A percentile compares a stretch with the other conserved stretches of the same genome.
Conservation (phyloP, 2,797 vertebrate genomes). For the Simalia tracyae region DNA sequence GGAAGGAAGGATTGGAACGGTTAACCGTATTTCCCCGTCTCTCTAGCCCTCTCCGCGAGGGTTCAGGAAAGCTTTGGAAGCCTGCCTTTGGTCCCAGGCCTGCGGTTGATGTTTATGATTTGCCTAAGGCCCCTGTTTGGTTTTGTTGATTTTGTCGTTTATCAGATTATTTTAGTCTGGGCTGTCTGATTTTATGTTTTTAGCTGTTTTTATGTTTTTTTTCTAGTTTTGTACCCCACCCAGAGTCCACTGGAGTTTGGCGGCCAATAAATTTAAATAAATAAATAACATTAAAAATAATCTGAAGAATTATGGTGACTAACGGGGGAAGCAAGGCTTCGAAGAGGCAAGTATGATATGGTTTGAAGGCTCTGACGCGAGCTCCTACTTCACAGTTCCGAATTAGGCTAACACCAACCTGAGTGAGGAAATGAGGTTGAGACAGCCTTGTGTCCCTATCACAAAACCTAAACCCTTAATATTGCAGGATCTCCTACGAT, state of each 20-base stretch:
- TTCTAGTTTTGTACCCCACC: not conserved
- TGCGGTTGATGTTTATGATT: not conserved
- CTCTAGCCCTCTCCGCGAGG: not conserved
- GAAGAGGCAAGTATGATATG: not conserved
- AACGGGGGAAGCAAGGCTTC: not conserved
- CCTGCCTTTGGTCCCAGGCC: not conserved
- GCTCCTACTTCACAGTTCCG: not conserved
- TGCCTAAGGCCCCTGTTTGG: not conserved
- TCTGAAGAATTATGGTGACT: not conserved
- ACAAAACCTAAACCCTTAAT: not conserved
- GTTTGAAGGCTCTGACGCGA: not conserved
- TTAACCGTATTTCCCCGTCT: not conserved
- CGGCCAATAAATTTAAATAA: not conserved
- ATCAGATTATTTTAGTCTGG: not conserved
- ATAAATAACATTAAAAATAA: not conserved
- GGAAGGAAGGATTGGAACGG: not conserved
- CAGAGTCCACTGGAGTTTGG: not conserved
- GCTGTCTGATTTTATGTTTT: not conserved
- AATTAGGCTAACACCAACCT: not conserved
- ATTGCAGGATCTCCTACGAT: not conserved
- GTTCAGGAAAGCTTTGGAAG: not conserved
- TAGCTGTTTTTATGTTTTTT: not conserved
- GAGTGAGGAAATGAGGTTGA: too few relatives aligned
- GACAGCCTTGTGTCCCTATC: too few relatives aligned
- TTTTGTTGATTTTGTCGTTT: not conserved